Percentiles rank a stretch among this genome's conserved stretches.
Evolutionary conservation across 2,888 invertebrate species (phyloP).

Genomic region (Blastobasis adustella): DNA sequence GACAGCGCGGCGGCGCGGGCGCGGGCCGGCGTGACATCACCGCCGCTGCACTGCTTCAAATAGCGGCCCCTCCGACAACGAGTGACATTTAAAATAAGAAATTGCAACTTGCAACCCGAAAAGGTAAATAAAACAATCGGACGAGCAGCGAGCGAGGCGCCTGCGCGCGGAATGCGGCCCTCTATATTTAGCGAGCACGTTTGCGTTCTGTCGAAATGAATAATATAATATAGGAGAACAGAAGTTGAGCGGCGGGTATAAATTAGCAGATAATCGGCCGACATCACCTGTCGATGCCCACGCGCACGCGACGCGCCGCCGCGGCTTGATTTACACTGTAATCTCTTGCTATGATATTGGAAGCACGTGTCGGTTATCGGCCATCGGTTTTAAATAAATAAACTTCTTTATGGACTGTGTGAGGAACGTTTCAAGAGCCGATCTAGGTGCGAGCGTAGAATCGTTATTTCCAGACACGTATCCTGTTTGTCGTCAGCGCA

Average conservation of each 20-base stretch:
- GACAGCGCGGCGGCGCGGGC: constrained; percentile 38
- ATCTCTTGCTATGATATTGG: constrained; percentile 32
- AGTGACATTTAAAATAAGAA: constrained; percentile 52
- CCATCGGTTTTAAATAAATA: constrained; percentile 38
- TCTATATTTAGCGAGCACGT: constrained; percentile 66
- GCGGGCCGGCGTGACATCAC: constrained; percentile 68
- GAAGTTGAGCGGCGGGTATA: constrained; percentile 60
- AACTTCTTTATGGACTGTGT: constrained; percentile 39
- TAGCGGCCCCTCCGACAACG: constrained; percentile 17
- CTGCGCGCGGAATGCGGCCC: constrained; percentile 52
- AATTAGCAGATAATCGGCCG: constrained; percentile 64
- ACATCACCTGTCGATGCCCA: constrained; percentile 56
- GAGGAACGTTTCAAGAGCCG: constrained; percentile 43
- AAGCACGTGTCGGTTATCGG: constrained; percentile 38
- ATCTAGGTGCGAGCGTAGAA: constrained; percentile 48
- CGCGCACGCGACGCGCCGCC: constrained; percentile 33
- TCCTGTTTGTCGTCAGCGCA: constrained; percentile 43
- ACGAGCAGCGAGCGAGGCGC: constrained; percentile 48
- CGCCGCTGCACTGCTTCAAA: constrained; percentile 20
- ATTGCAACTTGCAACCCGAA: constrained; percentile 45
- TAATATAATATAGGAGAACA: constrained; percentile 62
- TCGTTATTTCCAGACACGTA: constrained; percentile 53
- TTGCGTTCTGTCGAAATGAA: constrained; percentile 58
- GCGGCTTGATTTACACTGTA: constrained; percentile 35
- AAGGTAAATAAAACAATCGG: constrained; percentile 55